These are phyloP conservation scores for Epinotia brunnichana DNA, from an alignment of 2,888 invertebrate genomes.

Conservation along the genomic window DNA sequence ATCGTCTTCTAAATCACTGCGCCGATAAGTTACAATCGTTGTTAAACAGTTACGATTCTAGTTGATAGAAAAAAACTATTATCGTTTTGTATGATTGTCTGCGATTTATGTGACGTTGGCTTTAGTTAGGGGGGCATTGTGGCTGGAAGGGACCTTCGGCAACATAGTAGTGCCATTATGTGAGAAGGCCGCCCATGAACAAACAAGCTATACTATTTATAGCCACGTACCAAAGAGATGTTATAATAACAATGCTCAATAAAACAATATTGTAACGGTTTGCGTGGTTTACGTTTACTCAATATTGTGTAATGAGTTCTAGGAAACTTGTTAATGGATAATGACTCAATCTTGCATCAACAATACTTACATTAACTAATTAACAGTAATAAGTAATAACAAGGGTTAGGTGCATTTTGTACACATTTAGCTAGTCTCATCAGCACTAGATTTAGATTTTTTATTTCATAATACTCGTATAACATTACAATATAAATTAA, in stretches of 20 bases:
- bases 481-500: no score
- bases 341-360: slow-evolving; percentile 11
- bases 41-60: slow-evolving; percentile 7
- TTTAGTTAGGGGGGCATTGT: slow-evolving; percentile 38
- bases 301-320: slow-evolving; percentile 21
- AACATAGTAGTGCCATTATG: slow-evolving; percentile 61
- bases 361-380: neutral
- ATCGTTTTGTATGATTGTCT: slow-evolving; percentile 29
- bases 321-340: slow-evolving; percentile 12
- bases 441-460: no score
- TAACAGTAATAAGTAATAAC: neutral
- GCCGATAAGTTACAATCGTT: slow-evolving; percentile 4
- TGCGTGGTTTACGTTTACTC: slow-evolving; percentile 5
- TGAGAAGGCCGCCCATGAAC: slow-evolving; percentile 60
- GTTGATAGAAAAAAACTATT: slow-evolving; percentile 11
- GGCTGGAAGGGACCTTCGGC: slow-evolving; percentile 59
- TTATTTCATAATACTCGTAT: no score
- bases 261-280: slow-evolving; percentile 28
- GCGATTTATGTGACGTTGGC: slow-evolving; percentile 28
- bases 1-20: slow-evolving; percentile 3
- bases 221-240: slow-evolving; percentile 21
- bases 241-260: slow-evolving; percentile 30
- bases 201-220: slow-evolving; percentile 48
- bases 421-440: neutral
- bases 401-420: neutral